These are phyloP conservation scores for Gymnorhina tibicen DNA, from an alignment of 2,113 vertebrate species.

Conservation along the genomic window DNA sequence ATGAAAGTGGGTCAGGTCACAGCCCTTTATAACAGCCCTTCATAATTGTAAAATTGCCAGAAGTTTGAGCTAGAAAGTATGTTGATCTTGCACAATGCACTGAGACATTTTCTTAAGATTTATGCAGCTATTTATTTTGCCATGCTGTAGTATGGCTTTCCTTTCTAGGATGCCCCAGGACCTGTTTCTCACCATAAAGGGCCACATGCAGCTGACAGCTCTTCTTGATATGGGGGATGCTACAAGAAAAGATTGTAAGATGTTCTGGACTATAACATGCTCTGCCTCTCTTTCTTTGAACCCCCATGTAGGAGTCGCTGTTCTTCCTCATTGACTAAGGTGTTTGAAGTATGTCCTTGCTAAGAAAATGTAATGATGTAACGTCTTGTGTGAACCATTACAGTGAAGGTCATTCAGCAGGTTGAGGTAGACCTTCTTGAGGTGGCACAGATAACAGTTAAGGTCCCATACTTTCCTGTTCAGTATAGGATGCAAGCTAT, in stretches of 20 bases:
- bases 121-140: conserved; percentile 66
- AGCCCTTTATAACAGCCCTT: background rate
- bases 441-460: conserved; percentile 27
- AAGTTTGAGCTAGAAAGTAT: conserved; percentile 30
- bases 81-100: conserved; percentile 53
- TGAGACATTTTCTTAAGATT: conserved; percentile 64
- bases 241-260: conserved; percentile 66
- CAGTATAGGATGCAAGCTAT: conserved; percentile 13
- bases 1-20: background rate
- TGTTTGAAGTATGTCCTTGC: conserved; percentile 67
- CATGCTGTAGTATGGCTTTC: conserved; percentile 68
- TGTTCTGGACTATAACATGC: conserved; percentile 66
- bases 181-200: conserved; percentile 65
- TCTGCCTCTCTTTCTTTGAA: conserved; percentile 67
- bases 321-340: conserved; percentile 59
- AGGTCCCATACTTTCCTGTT: conserved; percentile 16
- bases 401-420: conserved; percentile 51
- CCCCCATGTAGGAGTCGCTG: conserved; percentile 61
- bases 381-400: conserved; percentile 60
- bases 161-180: conserved; percentile 67
- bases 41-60: background rate
- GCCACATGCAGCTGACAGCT: conserved; percentile 64
- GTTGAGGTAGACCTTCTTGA: conserved; percentile 34
- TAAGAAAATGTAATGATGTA: conserved; percentile 63
- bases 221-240: conserved; percentile 65